phyloP scores from a whole-genome alignment of 2,113 vertebrate species.

The Nannobrachium achirus region DNA sequence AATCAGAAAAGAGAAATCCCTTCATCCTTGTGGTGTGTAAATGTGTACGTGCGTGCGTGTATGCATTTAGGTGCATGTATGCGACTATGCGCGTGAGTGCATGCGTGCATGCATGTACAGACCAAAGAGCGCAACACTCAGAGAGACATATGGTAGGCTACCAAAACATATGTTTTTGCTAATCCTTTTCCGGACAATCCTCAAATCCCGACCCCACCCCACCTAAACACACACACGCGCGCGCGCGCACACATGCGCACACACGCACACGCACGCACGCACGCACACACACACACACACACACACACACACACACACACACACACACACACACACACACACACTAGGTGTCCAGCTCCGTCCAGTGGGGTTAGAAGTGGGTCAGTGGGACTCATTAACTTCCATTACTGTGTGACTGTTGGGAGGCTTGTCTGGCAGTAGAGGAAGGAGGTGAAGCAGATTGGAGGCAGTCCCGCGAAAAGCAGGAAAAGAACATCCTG shows the following conservation, averaged over 20 bases:
- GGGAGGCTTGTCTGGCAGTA: slow-evolving; percentile 31
- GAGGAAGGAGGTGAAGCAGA: slow-evolving; percentile 28
- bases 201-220: not conserved
- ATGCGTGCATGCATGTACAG: not conserved
- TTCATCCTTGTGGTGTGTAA: slow-evolving; percentile 6
- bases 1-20: slow-evolving; percentile 26
- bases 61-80: not conserved
- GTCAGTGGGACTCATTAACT: slow-evolving; percentile 42
- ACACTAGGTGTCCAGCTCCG: slow-evolving; percentile 41
- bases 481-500: slow-evolving; percentile 57
- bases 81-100: slow-evolving; percentile 2
- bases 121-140: not conserved
- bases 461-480: slow-evolving; percentile 10
- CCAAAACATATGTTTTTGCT: not conserved
- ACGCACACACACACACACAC: not conserved
- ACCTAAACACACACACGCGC: not conserved
- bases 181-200: slow-evolving; percentile 1
- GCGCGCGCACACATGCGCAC: not conserved
- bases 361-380: slow-evolving; percentile 8
- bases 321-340: slow-evolving; percentile 9
- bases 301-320: not conserved
- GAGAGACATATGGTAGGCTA: not conserved
- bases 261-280: not conserved
- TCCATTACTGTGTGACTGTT: slow-evolving; percentile 43
- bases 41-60: slow-evolving; percentile 8